A percentile compares a stretch with the other conserved stretches of the same genome.
These are phyloP conservation scores for Hapalemur alaotrensis DNA, from an alignment of 2,797 vertebrate species.

Conservation along the genomic window DNA sequence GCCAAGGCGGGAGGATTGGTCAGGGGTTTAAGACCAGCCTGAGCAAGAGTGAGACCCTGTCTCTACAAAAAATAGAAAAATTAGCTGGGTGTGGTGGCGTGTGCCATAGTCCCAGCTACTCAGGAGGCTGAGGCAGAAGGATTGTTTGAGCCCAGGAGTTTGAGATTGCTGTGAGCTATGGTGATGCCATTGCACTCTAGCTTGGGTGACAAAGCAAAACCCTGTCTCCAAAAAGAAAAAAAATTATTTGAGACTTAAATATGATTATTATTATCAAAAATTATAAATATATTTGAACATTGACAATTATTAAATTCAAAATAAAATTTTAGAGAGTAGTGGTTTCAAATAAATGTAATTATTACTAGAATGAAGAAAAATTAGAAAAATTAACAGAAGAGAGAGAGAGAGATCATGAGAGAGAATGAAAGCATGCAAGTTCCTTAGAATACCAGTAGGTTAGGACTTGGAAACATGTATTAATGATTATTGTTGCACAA, in stretches of 20 bases:
- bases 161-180: background rate
- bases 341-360: background rate
- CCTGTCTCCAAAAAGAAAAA: background rate
- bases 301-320: conserved; percentile 42
- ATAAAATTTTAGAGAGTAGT: conserved; percentile 21
- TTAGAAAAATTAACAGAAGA: background rate
- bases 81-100: background rate
- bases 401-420: background rate
- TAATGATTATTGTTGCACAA: background rate
- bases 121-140: background rate
- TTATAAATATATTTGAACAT: background rate
- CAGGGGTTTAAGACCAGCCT: background rate
- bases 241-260: background rate
- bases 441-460: background rate
- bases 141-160: background rate
- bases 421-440: background rate
- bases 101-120: background rate
- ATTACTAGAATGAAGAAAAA: conserved; percentile 10
- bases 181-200: background rate
- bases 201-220: background rate
- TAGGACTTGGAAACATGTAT: background rate
- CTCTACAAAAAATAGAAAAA: background rate
- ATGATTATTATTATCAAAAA: conserved; percentile 29
- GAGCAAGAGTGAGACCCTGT: background rate
- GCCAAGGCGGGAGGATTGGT: background rate